Conservation (phyloP, 2,888 invertebrate species). For the Nephrotoma flavescens region DNA sequence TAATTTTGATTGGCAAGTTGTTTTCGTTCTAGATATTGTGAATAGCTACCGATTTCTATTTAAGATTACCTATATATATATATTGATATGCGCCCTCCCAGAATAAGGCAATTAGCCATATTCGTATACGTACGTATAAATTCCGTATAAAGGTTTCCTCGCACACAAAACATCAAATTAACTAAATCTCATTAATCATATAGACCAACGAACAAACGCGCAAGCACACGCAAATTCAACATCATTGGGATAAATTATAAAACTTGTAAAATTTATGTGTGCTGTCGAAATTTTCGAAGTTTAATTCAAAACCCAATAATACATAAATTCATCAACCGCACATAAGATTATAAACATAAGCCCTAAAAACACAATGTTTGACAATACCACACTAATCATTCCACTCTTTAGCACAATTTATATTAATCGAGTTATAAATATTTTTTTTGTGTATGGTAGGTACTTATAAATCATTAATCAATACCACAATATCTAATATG, state of each 20-base stretch:
- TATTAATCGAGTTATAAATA: not conserved
- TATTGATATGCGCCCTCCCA: not conserved
- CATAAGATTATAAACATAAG: not conserved
- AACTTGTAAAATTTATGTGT: not conserved
- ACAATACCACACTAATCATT: not conserved
- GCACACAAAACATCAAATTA: not conserved
- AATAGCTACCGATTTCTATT: not conserved
- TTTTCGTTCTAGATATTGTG: not conserved
- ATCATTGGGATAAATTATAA: not conserved
- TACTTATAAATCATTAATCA: not conserved
- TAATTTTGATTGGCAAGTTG: not conserved
- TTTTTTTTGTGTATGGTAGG: not conserved
- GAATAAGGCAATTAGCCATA: not conserved
- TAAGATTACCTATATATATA: not conserved
- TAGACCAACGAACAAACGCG: not conserved
- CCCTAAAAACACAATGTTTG: not conserved
- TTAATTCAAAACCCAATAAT: not conserved
- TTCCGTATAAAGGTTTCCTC: not conserved
- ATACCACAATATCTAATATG: not conserved
- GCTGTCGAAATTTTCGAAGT: not conserved
- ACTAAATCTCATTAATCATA: not conserved
- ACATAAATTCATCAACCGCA: not conserved
- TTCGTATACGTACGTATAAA: not conserved
- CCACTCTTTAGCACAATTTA: not conserved
- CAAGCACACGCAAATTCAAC: not conserved